These are phyloP conservation scores for Emydoidea blandingii DNA, from an alignment of 2,797 vertebrate genomes.

Conservation along the genomic window DNA sequence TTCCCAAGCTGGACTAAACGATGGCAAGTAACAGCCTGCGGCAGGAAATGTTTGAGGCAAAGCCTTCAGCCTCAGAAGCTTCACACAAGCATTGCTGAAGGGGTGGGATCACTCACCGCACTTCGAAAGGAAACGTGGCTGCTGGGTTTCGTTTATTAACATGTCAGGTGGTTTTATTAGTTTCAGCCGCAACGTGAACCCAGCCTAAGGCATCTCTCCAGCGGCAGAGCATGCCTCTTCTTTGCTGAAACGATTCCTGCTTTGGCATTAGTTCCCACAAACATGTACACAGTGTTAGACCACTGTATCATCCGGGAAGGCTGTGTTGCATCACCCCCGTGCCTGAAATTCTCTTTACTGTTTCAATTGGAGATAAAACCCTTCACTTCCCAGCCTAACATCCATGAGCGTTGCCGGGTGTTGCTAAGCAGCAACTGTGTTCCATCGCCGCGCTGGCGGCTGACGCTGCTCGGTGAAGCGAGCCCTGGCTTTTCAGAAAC, in stretches of 20 bases:
- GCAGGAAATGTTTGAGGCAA: neutral
- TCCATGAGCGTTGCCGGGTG: neutral
- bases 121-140: neutral
- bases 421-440: neutral
- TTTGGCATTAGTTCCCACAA: neutral
- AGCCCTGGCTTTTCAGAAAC: neutral
- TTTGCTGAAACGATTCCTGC: neutral
- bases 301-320: neutral
- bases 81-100: neutral
- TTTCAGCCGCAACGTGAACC: neutral
- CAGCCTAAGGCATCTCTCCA: no score
- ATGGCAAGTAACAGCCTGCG: rapidly evolving
- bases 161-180: neutral
- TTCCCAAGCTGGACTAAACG: neutral
- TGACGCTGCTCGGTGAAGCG: rapidly evolving
- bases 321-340: neutral
- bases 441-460: neutral
- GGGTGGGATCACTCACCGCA: rapidly evolving
- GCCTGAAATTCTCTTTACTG: neutral
- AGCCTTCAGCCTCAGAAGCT: neutral
- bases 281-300: neutral
- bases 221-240: neutral
- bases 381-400: neutral
- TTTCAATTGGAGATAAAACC: neutral
- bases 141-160: neutral